phyloP scores from a whole-genome alignment of 2,888 invertebrate species.

The Rambutsinella grinnellia region DNA sequence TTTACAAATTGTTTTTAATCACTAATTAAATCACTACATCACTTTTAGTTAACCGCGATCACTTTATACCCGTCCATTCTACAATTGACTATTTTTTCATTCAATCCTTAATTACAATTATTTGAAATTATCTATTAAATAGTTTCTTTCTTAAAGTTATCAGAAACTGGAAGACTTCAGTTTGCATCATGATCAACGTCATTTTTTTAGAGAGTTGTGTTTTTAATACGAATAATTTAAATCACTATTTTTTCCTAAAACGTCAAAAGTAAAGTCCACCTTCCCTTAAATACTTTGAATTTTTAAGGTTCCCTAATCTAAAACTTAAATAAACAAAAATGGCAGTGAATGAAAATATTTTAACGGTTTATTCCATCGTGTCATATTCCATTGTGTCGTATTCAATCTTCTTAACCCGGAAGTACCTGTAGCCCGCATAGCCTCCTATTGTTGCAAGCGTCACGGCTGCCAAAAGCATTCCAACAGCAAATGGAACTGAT shows the following conservation, averaged over 20 bases:
- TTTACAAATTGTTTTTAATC: too few relatives aligned
- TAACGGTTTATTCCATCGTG: not conserved
- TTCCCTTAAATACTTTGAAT: not conserved
- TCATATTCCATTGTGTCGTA: constrained; percentile 92
- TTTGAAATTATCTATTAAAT: not conserved
- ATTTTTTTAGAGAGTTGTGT: not conserved
- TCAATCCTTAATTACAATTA: too few relatives aligned
- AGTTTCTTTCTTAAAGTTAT: not conserved
- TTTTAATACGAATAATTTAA: not conserved
- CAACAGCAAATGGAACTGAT: constrained; percentile 86
- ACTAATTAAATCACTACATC: too few relatives aligned
- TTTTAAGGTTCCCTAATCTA: not conserved
- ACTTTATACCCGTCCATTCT: not conserved
- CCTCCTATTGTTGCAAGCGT: constrained; percentile 85
- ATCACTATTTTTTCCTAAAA: not conserved
- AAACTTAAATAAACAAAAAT: not conserved
- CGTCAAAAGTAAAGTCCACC: not conserved
- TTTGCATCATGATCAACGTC: constrained; percentile 9
- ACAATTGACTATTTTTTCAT: not conserved
- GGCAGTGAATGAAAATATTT: constrained; percentile 1
- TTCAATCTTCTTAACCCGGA: constrained; percentile 90
- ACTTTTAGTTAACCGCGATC: not conserved
- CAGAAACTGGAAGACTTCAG: constrained; percentile 46
- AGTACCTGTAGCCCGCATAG: constrained; percentile 87
- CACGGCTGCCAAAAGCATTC: constrained; percentile 85